These are phyloP conservation scores for Euura lappo DNA, from an alignment of 1,140 invertebrate genomes.

Conservation along the genomic window DNA sequence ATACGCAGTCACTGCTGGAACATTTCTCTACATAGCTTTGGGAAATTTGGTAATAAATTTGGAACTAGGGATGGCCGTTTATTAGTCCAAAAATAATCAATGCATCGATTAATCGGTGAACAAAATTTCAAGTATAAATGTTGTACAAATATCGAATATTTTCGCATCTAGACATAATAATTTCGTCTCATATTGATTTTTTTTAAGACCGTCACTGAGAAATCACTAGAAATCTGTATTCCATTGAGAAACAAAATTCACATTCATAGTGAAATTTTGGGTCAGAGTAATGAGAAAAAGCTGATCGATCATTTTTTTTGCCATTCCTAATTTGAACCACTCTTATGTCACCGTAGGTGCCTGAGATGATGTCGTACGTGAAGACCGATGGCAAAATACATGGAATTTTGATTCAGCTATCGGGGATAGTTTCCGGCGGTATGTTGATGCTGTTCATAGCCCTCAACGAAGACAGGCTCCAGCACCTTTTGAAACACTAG, in stretches of 20 bases:
- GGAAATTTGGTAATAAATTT: slow-evolving; percentile 70
- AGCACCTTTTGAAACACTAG: slow-evolving; percentile 48
- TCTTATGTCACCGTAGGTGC: slow-evolving; percentile 31
- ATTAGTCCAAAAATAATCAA: no score
- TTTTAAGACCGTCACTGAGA: no score
- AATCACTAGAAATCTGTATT: neutral
- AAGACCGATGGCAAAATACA: slow-evolving; percentile 51
- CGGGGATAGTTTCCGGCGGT: slow-evolving; percentile 73
- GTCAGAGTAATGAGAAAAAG: no score
- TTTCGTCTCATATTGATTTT: no score
- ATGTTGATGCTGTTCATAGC: slow-evolving; percentile 78
- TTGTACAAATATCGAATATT: no score
- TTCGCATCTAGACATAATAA: no score
- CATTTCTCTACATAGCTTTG: slow-evolving; percentile 83
- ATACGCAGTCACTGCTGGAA: slow-evolving; percentile 79
- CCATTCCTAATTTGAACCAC: no score
- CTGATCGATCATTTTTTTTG: no score
- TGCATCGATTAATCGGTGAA: no score
- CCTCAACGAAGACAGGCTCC: slow-evolving; percentile 74
- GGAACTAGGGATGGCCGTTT: no score
- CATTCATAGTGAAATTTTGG: no score
- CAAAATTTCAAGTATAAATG: no score
- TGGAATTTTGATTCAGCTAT: slow-evolving; percentile 62
- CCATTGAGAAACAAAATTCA: neutral
- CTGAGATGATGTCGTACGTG: slow-evolving; percentile 54